Base-by-base conservation (phyloP, 2,888 invertebrate species). In the Dicyrtoma fusca region DNA sequence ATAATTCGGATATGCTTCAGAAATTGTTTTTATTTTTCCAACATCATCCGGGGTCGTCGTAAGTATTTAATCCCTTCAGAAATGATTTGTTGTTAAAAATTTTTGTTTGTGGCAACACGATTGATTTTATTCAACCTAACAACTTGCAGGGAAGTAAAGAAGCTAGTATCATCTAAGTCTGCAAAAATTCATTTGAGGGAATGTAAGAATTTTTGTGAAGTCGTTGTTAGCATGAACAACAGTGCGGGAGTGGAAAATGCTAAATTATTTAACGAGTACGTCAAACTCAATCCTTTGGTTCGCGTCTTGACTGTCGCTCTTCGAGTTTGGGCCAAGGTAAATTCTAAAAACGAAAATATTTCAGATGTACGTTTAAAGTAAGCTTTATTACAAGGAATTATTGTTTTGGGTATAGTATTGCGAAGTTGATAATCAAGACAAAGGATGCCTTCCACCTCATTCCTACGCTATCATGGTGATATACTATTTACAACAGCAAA, bases 381-480 rank as follows among this genome's bases (percentile, higher is more conserved):
- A n/a, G n/a, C n/a, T n/a, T n/a, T n/a, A n/a, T n/a, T n/a, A n/a
- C n/a, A n/a, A n/a, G n/a, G n/a, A n/a, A n/a, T n/a, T n/a, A n/a
- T n/a, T n/a, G n/a, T n/a, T n/a, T n/a, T n/a, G n/a, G n/a, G n/a
- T 80, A 6, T 79, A 85, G 85, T 57, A 84, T 2, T 85, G 85
- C 78, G 79, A 82, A 47, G 80, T 86, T 45, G 86, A 86, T 77
- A 81, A 84, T 45, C 84, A 84, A 74, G 82, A 83, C 19, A 81
- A 82, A 62, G 86, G 87, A 8, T 84, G 85, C 14, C 81, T 87
- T 53, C 86, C 87, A 1, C 81, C 86, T 0, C 85, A 85, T 76
- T 83, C 84, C 42, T 85, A 84, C 79, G 82, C 83, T 34, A 74
- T 87, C 49, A 83, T 87, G 84, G 83, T 85, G 0, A 82, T 87